These are phyloP conservation scores for Heliconius nattereri DNA, from an alignment of 1,140 invertebrate species.

Conservation along the genomic window DNA sequence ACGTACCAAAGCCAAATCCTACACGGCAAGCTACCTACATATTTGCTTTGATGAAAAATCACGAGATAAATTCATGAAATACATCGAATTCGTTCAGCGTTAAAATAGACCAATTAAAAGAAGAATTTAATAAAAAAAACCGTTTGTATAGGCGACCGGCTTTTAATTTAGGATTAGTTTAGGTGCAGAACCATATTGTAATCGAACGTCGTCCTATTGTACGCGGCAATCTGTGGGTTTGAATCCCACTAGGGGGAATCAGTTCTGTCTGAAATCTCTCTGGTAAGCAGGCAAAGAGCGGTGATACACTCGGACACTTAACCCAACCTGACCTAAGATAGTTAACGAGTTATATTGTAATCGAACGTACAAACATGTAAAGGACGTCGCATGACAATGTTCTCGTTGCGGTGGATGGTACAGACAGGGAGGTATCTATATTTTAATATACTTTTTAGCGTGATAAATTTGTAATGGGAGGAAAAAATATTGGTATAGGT, in stretches of 20 bases:
- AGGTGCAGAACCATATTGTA: not conserved
- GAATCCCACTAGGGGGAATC: no score
- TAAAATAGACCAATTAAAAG: slow-evolving; percentile 9
- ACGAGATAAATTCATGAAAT: not conserved
- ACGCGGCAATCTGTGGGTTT: no score
- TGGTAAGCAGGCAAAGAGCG: no score
- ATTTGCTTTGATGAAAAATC: not conserved
- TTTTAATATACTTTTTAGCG: no score
- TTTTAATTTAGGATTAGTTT: no score
- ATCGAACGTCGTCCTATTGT: not conserved
- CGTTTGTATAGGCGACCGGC: not conserved
- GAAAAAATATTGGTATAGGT: no score
- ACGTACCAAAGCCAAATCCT: not conserved
- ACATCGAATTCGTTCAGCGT: not conserved
- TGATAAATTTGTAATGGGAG: no score
- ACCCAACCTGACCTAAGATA: not conserved
- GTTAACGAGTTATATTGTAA: not conserved
- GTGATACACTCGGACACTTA: no score
- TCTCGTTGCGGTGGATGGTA: no score
- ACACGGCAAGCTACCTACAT: not conserved
- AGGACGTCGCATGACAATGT: not conserved
- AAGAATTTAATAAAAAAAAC: slow-evolving; percentile 2
- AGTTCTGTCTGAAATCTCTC: no score
- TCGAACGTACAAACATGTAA: not conserved
- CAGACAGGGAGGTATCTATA: no score